Evolutionary conservation across 2,113 vertebrate species (phyloP), one percentile per base, ranked within the genome.

Genomic region (Oxygymnocypris stewartii): DNA sequence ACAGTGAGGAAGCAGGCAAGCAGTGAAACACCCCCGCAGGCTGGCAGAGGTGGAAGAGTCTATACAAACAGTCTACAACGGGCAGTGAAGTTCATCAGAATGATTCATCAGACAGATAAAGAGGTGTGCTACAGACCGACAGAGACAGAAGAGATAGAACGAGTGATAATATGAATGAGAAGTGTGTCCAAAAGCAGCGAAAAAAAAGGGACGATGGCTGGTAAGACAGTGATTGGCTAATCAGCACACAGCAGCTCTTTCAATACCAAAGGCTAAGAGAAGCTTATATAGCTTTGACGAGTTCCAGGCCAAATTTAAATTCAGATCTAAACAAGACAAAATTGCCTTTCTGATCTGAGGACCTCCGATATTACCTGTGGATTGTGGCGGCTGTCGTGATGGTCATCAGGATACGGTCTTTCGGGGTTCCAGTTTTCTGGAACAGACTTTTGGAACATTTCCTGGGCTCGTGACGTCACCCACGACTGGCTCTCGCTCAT

Each of bases 401-500:
- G 87, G 11, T 97, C 95, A 0, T 96, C 93, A 0, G 95, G 94
- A 87, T 95, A 96, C 0, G 94, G 95, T 82, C 93, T 93, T 89
- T 99, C 97, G 0, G 97, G 96, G 91, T 96, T 97, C 96, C 97
- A 98, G 11, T 96, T 96, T 13, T 96, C 96, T 0, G 87, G 79
- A 69, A 54, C 84, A 40, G 97, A 95, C 88, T 96, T 96, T 88
- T 96, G 96, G 92, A 97, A 97, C 96, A 98, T 97, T 92, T 98
- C 96, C 90, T 98, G 96, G 63, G 96, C 96, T 49, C 96, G 94
- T 84, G 96, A 92, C 0, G 97, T 97, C 89, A 97, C 94, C 97
- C 97, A 98, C 0, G 97, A 97, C n/a, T 96, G 96, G 87, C 96
- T 98, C 86, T 96, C 96, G 65, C 94, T 96, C 93, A 97, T 93